These are phyloP conservation scores for Argyrosomus regius DNA, from an alignment of 2,797 vertebrate species.

Conservation along the genomic window DNA sequence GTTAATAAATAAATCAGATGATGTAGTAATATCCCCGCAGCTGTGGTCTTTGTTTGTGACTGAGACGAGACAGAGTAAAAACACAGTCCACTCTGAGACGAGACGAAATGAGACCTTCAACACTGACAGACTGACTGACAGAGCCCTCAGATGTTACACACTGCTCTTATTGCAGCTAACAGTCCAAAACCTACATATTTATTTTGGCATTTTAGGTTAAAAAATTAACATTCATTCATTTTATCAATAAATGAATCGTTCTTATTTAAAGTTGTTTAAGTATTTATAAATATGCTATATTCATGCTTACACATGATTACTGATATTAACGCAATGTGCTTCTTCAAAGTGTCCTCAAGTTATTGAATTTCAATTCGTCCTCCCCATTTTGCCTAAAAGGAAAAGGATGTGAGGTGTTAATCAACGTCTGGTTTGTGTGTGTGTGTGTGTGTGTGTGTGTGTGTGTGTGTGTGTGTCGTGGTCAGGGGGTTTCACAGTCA, in stretches of 20 bases:
- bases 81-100: too few species aligned
- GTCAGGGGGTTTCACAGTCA: slow-evolving; percentile 58
- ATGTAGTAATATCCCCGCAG: too few species aligned
- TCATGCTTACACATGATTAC: not conserved
- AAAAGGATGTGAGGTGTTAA: slow-evolving; percentile 34
- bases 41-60: too few species aligned
- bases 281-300: not conserved
- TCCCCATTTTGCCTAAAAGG: slow-evolving; percentile 21
- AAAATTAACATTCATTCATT: not conserved
- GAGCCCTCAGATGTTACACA: too few species aligned
- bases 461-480: slow-evolving; percentile 26
- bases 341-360: slow-evolving; percentile 8
- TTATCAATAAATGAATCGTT: not conserved
- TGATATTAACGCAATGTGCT: not conserved
- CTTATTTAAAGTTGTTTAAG: too few species aligned
- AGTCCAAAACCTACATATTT: not conserved
- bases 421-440: slow-evolving; percentile 9
- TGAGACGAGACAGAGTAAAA: too few species aligned
- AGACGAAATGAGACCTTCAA: too few species aligned
- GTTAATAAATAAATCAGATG: too few species aligned
- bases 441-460: slow-evolving; percentile 22
- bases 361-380: slow-evolving; percentile 50
- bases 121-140: too few species aligned
- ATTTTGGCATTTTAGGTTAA: not conserved
- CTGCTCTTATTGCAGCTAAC: too few species aligned